Evolutionary conservation across 2,888 invertebrate genomes (phyloP), one percentile per base, ranked within the genome.

Genomic region (Calameuta filiformis): DNA sequence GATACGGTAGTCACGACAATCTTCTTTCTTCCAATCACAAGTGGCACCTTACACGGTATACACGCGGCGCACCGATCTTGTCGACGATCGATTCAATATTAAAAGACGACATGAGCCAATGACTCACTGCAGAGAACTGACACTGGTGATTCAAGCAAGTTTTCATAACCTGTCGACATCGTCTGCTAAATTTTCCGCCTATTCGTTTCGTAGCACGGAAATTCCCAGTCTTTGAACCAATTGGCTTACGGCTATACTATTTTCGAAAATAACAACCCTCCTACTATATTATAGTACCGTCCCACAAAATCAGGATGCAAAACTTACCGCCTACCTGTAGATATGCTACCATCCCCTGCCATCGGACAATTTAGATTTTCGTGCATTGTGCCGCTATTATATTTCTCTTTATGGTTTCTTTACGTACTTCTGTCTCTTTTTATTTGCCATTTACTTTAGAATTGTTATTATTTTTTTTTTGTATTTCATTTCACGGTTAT

Each of bases 51-150:
- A 23, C 56, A 56, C 23, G 6, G 23, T 23, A 56, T 56, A 56
- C 56, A 6, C 56, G 9, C 56, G 23, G 0, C 56, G 23, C 56
- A 56, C 56, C 56, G 23, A 56, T 56, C 23, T 15, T 56, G 56
- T 23, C 23, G 23, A 56, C 23, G 23, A 56, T 56, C 56, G 56
- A 56, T 56, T 56, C 23, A 56, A 56, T 23, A 23, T 56, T 23
- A 56, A 56, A 23, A 56, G 56, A 56, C 56, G 9, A 56, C 12
- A 12, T 12, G 68, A 79, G 76, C 77, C 81, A 78, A 78, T 85
- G 84, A 83, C 82, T 83, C 81, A 82, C 87, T 84, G 83, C 82
- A 82, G 83, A 86, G 86, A 86, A 87, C 84, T 88, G 86, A 87
- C 86, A 85, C 76, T 77, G 76, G 77, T 78, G 83, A 81, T 81